phyloP scores from a whole-genome alignment of 2,797 vertebrate species.

The Rhinoraja longicauda region DNA sequence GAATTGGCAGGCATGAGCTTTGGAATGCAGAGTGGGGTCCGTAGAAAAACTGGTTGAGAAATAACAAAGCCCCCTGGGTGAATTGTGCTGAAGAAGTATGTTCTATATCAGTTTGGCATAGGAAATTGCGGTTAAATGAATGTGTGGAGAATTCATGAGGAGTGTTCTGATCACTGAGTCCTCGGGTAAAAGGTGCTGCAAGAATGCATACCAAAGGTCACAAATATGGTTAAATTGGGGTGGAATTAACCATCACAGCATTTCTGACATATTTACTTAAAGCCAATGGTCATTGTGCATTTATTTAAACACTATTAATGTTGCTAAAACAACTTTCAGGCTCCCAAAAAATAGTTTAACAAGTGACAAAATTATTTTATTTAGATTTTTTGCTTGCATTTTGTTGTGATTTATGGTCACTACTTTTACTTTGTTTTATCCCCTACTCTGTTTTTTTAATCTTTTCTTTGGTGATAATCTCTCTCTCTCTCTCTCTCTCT shows the following conservation, averaged over 20 bases:
- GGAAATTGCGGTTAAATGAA: neutral
- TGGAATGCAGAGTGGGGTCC: neutral
- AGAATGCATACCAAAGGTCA: neutral
- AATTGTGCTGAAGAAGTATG: neutral
- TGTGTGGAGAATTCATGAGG: neutral
- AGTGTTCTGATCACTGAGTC: neutral
- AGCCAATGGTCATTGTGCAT: neutral
- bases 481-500: too few species aligned
- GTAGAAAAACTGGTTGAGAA: neutral
- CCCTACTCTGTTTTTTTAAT: neutral
- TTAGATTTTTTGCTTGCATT: neutral
- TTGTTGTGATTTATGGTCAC: neutral
- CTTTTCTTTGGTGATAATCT: neutral
- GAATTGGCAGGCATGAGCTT: neutral
- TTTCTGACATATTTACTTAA: neutral
- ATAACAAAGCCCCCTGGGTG: neutral
- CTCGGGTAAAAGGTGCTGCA: neutral
- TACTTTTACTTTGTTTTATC: neutral
- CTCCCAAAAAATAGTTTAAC: neutral
- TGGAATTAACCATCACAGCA: neutral
- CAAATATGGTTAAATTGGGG: neutral
- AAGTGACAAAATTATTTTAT: neutral
- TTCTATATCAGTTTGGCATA: neutral
- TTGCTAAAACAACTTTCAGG: neutral
- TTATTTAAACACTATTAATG: neutral